Conservation (phyloP, 1,140 invertebrate genomes). For the Bombus balteatus region DNA sequence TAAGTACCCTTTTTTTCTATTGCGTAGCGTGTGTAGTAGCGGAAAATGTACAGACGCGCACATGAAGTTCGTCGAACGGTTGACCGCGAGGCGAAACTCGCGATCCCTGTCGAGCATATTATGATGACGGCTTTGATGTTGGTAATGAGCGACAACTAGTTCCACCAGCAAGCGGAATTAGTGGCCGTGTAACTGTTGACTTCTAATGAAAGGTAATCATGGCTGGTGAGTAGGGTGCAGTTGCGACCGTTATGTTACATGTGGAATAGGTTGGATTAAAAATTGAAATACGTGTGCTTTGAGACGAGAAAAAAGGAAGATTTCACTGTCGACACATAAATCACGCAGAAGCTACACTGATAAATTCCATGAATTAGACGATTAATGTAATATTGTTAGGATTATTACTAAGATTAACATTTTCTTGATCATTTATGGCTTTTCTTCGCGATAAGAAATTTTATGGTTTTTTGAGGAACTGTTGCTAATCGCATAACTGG, state of each 20-base stretch:
- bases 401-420: no score
- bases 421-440: no score
- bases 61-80: not conserved
- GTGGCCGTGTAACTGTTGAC: slow-evolving; percentile 20
- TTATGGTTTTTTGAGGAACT: no score
- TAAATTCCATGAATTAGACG: no score
- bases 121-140: slow-evolving; percentile 17
- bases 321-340: no score
- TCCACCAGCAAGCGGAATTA: slow-evolving; percentile 7
- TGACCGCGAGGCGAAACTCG: not conserved
- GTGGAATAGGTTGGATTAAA: not conserved
- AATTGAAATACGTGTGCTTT: not conserved
- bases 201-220: slow-evolving; percentile 21
- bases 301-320: not conserved
- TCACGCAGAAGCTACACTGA: no score
- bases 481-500: no score
- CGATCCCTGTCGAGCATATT: not conserved
- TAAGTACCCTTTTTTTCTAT: not conserved
- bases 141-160: slow-evolving; percentile 25
- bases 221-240: not conserved
- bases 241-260: not conserved
- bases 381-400: no score
- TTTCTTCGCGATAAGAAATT: no score
- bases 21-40: not conserved
- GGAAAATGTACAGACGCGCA: not conserved